Percentiles rank a stretch among this genome's conserved stretches.
Evolutionary conservation across 2,113 vertebrate genomes (phyloP).

Genomic region (Nycticorax nycticorax): DNA sequence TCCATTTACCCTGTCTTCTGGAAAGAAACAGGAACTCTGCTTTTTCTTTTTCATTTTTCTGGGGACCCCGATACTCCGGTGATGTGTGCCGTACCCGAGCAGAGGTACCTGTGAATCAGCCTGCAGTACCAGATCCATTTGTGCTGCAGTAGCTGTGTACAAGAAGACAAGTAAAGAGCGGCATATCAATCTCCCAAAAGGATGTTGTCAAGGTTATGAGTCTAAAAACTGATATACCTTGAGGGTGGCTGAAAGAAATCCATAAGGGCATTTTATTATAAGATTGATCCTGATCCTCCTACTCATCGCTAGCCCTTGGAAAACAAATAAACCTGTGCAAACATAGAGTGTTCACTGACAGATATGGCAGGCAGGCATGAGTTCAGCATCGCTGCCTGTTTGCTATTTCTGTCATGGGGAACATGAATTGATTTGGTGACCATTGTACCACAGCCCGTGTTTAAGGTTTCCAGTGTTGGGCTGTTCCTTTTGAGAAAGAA

Average conservation of each 20-base stretch:
- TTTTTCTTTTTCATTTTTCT: not conserved
- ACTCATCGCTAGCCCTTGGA: not conserved
- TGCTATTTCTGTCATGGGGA: not conserved
- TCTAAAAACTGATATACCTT: not conserved
- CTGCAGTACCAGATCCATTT: not conserved
- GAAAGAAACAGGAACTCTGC: not conserved
- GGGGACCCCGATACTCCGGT: not conserved
- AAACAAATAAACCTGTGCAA: conserved; percentile 33
- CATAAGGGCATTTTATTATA: not conserved
- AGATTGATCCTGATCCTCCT: not conserved
- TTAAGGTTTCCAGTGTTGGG: not conserved
- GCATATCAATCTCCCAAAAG: not conserved
- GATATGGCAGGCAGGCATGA: not conserved
- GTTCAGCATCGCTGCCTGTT: not conserved
- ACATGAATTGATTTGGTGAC: not conserved
- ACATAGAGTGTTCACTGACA: not conserved
- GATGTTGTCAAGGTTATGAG: not conserved
- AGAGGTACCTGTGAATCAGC: not conserved
- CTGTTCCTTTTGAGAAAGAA: not conserved
- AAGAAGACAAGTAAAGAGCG: not conserved
- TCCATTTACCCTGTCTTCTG: not conserved
- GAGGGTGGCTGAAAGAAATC: not conserved
- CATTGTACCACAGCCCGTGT: not conserved
- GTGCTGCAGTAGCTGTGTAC: not conserved
- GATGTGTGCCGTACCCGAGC: not conserved